A percentile compares a stretch with the other conserved stretches of the same genome.
Evolutionary conservation across 2,888 invertebrate genomes (phyloP).

Genomic region (Aphidoletes aphidimyza): DNA sequence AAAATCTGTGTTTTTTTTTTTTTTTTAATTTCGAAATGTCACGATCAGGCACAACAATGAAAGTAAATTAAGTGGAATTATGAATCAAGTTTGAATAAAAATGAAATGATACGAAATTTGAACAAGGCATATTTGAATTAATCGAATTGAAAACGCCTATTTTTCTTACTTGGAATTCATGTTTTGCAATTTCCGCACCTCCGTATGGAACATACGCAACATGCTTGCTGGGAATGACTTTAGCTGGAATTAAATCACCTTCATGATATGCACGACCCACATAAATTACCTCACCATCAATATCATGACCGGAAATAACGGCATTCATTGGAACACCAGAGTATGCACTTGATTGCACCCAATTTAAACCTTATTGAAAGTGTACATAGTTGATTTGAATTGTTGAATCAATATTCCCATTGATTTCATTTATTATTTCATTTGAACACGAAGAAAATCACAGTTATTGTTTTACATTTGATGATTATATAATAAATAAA

Average conservation of each 20-base stretch:
- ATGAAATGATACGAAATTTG: no score
- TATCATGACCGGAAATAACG: conserved; percentile 65
- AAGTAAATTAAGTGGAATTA: no score
- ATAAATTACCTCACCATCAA: conserved; percentile 64
- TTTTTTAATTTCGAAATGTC: no score
- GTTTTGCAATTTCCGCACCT: conserved; percentile 70
- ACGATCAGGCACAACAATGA: no score
- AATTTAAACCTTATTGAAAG: conserved; percentile 47
- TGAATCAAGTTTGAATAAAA: neutral
- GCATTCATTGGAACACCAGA: conserved; percentile 62
- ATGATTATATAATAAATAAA: no score
- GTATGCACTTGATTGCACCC: conserved; percentile 56
- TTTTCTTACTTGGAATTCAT: conserved; percentile 56
- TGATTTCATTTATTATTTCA: no score
- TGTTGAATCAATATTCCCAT: no score
- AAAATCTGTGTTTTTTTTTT: conserved; percentile 3
- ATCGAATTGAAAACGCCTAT: neutral
- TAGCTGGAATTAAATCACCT: conserved; percentile 70
- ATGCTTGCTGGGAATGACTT: conserved; percentile 69
- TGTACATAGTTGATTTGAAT: no score
- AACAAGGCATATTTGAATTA: neutral
- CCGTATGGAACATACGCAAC: conserved; percentile 70
- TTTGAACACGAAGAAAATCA: no score
- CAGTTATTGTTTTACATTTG: no score
- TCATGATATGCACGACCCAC: conserved; percentile 68